Base-by-base conservation (phyloP, 2,113 vertebrate species). In the Carassius carassius region DNA sequence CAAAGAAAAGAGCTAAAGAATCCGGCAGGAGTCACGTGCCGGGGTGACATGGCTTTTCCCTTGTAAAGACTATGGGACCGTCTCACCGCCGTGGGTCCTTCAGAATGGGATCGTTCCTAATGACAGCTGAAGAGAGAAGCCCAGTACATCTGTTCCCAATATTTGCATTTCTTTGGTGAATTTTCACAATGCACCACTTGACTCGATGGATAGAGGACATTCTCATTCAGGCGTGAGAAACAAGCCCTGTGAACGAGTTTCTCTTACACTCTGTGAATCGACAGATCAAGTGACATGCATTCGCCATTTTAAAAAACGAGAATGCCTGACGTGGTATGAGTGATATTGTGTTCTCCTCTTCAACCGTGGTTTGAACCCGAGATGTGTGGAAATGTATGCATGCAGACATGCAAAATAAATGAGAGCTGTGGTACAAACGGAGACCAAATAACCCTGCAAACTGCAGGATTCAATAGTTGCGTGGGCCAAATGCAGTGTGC, bases 121-220 rank as follows among this genome's bases (percentile, higher is more conserved):
- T 25, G 86, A 92, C 89, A 90, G 91, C 90, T 3, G 32, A 79
- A 65, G 5, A 41, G 89, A 90, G 87, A 90, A 79, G 85, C 84
- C 88, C 78, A 91, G 89, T 92, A 90, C 93, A 93, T 93, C 91
- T 94, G 92, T 90, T 93, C 89, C 86, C 80, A 88, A 90, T 92
- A 94, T 94, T 92, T 92, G 92, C 93, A 94, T 94, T 91, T 94
- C 92, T 94, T 93, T 93, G 88, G 90, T 88, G 49, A 85, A 87
- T 85, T 86, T 29, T 58, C 90, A 92, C 91, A 94, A 93, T 92
- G 89, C 89, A 86, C 82, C 91, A 94, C 93, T 94, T 93, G 91
- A 93, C 92, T 94, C 72, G 89, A 87, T 89, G 90, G 92, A 90
- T 92, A 90, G 89, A 88, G 91, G 92, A 92, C 90, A 90, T 92